Conservation (phyloP, 2,113 vertebrate genomes). For the Platichthys stellatus region DNA sequence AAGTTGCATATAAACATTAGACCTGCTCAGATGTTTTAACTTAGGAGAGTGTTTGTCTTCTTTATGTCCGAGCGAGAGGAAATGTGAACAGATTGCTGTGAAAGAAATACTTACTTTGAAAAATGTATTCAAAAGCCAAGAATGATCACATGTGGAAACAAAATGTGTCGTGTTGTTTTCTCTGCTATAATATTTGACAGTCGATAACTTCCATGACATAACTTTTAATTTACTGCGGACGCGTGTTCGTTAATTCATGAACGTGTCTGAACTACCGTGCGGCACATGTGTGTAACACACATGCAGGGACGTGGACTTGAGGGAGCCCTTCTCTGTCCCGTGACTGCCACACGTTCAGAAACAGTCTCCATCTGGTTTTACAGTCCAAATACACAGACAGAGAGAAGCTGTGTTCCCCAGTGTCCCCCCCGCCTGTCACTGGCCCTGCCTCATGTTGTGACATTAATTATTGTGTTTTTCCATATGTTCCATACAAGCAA, state of each 20-base stretch:
- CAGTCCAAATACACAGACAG: conserved; percentile 71
- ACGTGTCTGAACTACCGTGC: conserved; percentile 19
- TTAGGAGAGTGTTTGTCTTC: background rate
- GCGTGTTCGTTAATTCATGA: conserved; percentile 37
- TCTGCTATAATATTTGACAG: conserved; percentile 3
- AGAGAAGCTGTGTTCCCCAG: conserved; percentile 70
- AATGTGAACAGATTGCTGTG: background rate
- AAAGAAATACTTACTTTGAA: background rate
- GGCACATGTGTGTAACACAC: conserved; percentile 40
- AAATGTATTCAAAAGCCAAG: background rate
- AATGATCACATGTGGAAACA: background rate
- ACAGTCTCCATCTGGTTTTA: conserved; percentile 75
- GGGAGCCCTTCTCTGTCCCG: conserved; percentile 46
- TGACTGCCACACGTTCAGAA: conserved; percentile 62
- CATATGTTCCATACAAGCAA: conserved; percentile 78
- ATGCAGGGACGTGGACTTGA: conserved; percentile 43
- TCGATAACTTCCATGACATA: background rate
- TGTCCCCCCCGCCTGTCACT: conserved; percentile 65
- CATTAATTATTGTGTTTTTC: conserved; percentile 81
- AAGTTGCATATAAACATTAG: background rate
- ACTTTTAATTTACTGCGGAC: conserved; percentile 26
- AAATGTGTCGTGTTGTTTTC: background rate
- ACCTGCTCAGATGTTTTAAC: background rate
- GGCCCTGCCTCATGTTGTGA: conserved; percentile 76
- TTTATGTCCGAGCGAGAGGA: background rate